Percentiles rank a stretch among this genome's conserved stretches.
Evolutionary conservation across 2,888 invertebrate species (phyloP).

Genomic region (Odontocerum albicorne): DNA sequence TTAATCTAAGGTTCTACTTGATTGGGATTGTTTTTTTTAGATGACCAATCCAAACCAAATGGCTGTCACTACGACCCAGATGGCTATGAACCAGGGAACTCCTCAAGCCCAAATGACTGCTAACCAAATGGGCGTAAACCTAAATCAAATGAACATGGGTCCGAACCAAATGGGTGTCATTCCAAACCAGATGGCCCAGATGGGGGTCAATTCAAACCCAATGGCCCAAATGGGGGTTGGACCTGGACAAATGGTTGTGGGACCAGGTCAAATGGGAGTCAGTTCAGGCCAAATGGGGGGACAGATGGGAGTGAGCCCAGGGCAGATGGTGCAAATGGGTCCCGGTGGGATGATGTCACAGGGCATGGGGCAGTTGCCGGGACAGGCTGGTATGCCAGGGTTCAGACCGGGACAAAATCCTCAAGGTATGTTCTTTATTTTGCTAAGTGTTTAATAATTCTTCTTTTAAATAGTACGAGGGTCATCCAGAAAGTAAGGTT

Average conservation of each 20-base stretch:
- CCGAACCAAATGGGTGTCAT: conserved; percentile 44
- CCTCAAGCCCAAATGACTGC: conserved; percentile 36
- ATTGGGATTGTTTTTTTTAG: too few species aligned
- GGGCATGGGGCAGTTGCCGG: conserved; percentile 19
- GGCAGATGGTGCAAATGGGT: conserved; percentile 19
- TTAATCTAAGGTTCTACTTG: neutral
- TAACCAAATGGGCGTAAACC: conserved; percentile 29
- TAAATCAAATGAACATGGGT: conserved; percentile 41
- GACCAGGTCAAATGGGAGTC: conserved; percentile 43
- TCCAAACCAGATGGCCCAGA: conserved; percentile 43
- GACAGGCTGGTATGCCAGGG: conserved; percentile 20
- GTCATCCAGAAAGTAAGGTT: too few species aligned
- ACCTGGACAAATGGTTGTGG: conserved; percentile 44
- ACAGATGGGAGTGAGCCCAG: conserved; percentile 18
- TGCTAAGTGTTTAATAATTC: too few species aligned
- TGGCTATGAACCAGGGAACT: conserved; percentile 33
- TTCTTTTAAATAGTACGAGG: conserved; percentile 8
- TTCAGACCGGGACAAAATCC: conserved; percentile 29
- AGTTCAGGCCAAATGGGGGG: conserved; percentile 30
- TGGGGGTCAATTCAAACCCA: conserved; percentile 41
- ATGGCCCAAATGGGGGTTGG: conserved; percentile 41
- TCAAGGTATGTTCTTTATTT: conserved; percentile 27
- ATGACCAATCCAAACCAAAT: conserved; percentile 34
- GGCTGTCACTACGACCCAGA: conserved; percentile 43
- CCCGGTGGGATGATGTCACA: conserved; percentile 29